These are phyloP conservation scores for Andricus curvator DNA, from an alignment of 2,888 invertebrate genomes.

Conservation along the genomic window DNA sequence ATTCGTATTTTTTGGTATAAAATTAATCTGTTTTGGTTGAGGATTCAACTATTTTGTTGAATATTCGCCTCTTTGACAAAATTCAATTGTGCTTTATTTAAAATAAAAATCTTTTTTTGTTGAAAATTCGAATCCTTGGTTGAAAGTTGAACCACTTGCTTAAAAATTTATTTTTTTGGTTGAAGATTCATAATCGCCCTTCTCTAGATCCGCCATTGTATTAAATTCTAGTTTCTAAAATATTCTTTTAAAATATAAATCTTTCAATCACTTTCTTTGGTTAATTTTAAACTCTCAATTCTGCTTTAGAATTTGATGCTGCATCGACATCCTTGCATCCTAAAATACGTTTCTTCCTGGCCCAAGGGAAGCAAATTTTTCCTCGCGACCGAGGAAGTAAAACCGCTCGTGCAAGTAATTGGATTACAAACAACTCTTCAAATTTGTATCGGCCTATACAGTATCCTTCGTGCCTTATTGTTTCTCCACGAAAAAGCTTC, in stretches of 20 bases:
- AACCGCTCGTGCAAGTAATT: slow-evolving; percentile 85
- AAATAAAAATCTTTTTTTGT: no score
- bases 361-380: slow-evolving; percentile 87
- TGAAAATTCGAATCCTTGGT: no score
- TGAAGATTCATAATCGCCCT: no score
- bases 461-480: slow-evolving; percentile 88
- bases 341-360: slow-evolving; percentile 91
- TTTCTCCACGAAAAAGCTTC: slow-evolving; percentile 91
- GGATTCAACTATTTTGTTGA: no score
- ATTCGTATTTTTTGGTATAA: no score
- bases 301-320: slow-evolving; percentile 88
- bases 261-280: not conserved
- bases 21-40: no score
- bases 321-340: slow-evolving; percentile 91
- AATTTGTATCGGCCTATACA: slow-evolving; percentile 91
- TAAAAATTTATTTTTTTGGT: no score
- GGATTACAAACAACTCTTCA: slow-evolving; percentile 86
- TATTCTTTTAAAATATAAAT: no score
- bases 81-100: no score
- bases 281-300: slow-evolving; percentile 37
- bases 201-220: no score
- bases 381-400: slow-evolving; percentile 90
- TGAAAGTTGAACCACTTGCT: fast-evolving
- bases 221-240: no score
- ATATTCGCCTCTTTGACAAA: no score